A percentile compares a stretch with the other conserved stretches of the same genome.
phyloP scores from a whole-genome alignment of 2,888 invertebrate genomes.

The Rhingia rostrata region DNA sequence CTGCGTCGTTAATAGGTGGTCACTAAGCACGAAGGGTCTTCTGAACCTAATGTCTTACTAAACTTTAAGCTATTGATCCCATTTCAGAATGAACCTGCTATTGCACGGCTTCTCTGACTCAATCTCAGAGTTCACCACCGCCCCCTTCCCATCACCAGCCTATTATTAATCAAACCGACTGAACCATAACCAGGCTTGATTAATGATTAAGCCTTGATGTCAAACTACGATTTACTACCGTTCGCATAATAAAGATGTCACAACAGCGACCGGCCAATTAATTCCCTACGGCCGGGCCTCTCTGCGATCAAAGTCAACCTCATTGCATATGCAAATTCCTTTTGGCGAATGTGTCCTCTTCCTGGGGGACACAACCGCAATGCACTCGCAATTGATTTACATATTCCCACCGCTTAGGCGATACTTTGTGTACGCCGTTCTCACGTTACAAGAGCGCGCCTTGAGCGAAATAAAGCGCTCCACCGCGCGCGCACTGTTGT shows the following conservation, averaged over 20 bases:
- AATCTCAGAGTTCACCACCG: too few relatives aligned
- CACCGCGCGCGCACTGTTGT: not conserved
- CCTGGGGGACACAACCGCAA: slow-evolving; percentile 36
- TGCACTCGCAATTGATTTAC: slow-evolving; percentile 49
- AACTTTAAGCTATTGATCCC: too few relatives aligned
- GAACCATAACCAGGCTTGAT: slow-evolving; percentile 7
- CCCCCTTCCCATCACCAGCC: not conserved
- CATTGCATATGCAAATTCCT: slow-evolving; percentile 49
- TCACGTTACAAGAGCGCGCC: slow-evolving; percentile 59
- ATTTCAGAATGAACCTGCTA: too few relatives aligned
- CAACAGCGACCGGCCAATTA: slow-evolving; percentile 40
- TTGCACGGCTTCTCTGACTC: too few relatives aligned
- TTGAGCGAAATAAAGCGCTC: slow-evolving; percentile 9
- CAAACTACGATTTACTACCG: slow-evolving; percentile 24
- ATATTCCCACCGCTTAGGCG: slow-evolving; percentile 50
- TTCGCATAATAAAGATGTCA: slow-evolving; percentile 63
- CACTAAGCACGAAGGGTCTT: too few relatives aligned
- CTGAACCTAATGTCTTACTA: too few relatives aligned
- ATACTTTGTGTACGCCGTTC: slow-evolving; percentile 45
- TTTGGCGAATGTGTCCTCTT: slow-evolving; percentile 54
- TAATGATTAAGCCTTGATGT: slow-evolving; percentile 18
- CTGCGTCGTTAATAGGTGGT: too few relatives aligned
- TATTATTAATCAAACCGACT: not conserved
- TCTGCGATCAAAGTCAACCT: slow-evolving; percentile 10
- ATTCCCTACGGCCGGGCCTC: slow-evolving; percentile 9